Conservation (phyloP, 2,113 vertebrate genomes). For the Gadus chalcogrammus region DNA sequence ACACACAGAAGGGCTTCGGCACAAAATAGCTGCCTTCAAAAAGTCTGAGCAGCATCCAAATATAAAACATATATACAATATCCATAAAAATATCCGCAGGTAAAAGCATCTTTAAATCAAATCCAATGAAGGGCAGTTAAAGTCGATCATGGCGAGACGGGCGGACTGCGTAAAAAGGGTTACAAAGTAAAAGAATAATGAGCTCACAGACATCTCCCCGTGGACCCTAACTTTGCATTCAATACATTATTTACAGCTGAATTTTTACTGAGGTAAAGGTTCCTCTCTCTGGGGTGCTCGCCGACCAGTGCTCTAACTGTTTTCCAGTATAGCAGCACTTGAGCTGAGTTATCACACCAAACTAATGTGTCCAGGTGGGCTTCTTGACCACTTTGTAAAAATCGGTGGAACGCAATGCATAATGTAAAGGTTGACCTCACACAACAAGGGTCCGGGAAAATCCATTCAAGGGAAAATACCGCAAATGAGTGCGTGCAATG, state of each 20-base stretch:
- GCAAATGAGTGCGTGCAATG: slow-evolving; percentile 1
- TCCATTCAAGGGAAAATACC: neutral
- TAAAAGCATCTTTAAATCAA: slow-evolving; percentile 73
- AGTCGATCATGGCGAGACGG: slow-evolving; percentile 54
- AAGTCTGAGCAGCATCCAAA: slow-evolving; percentile 52
- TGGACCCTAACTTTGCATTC: slow-evolving; percentile 73
- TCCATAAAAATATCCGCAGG: slow-evolving; percentile 72
- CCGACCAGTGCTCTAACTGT: slow-evolving; percentile 63
- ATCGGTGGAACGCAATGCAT: slow-evolving; percentile 1
- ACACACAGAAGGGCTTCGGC: slow-evolving; percentile 46
- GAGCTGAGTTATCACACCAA: slow-evolving; percentile 32
- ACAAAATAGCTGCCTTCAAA: slow-evolving; percentile 57
- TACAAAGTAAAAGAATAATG: slow-evolving; percentile 68
- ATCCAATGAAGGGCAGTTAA: slow-evolving; percentile 55
- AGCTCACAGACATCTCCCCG: slow-evolving; percentile 64
- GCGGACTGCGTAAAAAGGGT: slow-evolving; percentile 56
- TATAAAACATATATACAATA: slow-evolving; percentile 63
- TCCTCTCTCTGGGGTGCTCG: slow-evolving; percentile 65
- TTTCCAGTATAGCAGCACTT: slow-evolving; percentile 50
- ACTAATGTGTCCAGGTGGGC: slow-evolving; percentile 32
- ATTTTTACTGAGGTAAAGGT: slow-evolving; percentile 69
- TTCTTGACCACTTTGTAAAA: slow-evolving; percentile 25
- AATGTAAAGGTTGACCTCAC: slow-evolving; percentile 16
- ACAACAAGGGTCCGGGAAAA: neutral
- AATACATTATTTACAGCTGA: slow-evolving; percentile 75